These are phyloP conservation scores for Columba guinea DNA, from an alignment of 2,797 vertebrate genomes.

Conservation along the genomic window DNA sequence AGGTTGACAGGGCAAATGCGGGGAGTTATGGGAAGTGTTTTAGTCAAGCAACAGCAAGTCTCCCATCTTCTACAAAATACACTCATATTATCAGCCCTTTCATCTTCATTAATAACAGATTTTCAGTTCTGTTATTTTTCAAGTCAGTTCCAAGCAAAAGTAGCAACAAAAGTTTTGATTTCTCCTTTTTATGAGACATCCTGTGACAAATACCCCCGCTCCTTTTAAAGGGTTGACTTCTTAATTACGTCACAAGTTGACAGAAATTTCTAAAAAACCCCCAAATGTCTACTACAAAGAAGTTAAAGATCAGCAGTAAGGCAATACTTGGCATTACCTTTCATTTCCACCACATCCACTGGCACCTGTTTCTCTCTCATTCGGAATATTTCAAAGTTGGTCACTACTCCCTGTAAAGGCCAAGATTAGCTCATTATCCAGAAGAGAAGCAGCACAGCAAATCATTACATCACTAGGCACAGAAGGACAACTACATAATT, in stretches of 20 bases:
- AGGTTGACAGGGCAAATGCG: background rate
- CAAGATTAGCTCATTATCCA: background rate
- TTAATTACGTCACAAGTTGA: background rate
- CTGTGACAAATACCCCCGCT: background rate
- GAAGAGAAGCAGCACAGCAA: background rate
- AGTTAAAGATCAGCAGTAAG: background rate
- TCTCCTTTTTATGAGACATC: background rate
- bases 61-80: background rate
- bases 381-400: constrained; percentile 99
- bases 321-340: constrained; percentile 79
- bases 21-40: background rate
- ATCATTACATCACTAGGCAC: background rate
- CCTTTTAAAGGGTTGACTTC: background rate
- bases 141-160: background rate
- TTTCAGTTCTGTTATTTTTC: background rate
- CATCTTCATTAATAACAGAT: background rate
- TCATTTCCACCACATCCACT: constrained; percentile 98
- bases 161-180: background rate
- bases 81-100: background rate
- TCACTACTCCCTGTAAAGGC: constrained; percentile 91
- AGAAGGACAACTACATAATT: background rate
- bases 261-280: background rate
- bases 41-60: background rate
- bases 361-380: constrained; percentile 99
- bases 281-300: background rate